These are phyloP conservation scores for Tautogolabrus adspersus DNA, from an alignment of 2,113 vertebrate genomes.

Conservation along the genomic window DNA sequence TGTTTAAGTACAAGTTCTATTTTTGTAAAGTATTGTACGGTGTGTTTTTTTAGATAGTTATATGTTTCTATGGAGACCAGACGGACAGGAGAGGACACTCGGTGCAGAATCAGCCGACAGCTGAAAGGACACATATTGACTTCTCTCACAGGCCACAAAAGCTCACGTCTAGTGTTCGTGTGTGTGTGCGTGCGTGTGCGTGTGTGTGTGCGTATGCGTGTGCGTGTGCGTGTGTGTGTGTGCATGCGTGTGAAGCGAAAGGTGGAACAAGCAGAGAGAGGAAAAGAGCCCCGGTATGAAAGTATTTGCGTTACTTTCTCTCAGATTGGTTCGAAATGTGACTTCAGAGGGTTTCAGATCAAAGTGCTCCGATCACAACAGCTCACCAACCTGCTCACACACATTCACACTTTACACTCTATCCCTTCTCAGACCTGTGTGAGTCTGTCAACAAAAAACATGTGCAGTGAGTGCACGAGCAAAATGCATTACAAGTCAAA, in stretches of 20 bases:
- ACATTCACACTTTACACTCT: slow-evolving; percentile 23
- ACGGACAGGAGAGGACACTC: slow-evolving; percentile 30
- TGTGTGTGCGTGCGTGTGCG: slow-evolving; percentile 20
- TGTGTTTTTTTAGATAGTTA: neutral
- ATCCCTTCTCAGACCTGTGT: slow-evolving; percentile 13
- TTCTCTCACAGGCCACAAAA: slow-evolving; percentile 77
- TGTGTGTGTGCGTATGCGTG: neutral
- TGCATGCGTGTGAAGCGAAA: slow-evolving; percentile 17
- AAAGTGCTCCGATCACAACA: slow-evolving; percentile 44
- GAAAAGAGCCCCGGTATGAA: neutral
- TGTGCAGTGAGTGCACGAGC: slow-evolving; percentile 15
- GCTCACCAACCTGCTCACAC: slow-evolving; percentile 24
- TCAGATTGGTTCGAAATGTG: slow-evolving; percentile 57
- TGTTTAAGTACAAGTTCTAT: neutral
- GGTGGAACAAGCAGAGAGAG: slow-evolving; percentile 4
- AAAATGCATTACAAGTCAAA: slow-evolving; percentile 39
- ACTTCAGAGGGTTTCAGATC: slow-evolving; percentile 58
- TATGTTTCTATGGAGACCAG: slow-evolving; percentile 74
- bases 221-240: slow-evolving; percentile 4
- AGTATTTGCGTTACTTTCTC: slow-evolving; percentile 60
- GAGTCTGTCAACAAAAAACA: slow-evolving; percentile 38
- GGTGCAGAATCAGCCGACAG: slow-evolving; percentile 60
- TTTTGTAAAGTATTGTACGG: neutral
- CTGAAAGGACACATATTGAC: slow-evolving; percentile 78
- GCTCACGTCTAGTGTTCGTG: slow-evolving; percentile 30